phyloP scores from a whole-genome alignment of 2,888 invertebrate genomes.

The Teleogryllus oceanicus region DNA sequence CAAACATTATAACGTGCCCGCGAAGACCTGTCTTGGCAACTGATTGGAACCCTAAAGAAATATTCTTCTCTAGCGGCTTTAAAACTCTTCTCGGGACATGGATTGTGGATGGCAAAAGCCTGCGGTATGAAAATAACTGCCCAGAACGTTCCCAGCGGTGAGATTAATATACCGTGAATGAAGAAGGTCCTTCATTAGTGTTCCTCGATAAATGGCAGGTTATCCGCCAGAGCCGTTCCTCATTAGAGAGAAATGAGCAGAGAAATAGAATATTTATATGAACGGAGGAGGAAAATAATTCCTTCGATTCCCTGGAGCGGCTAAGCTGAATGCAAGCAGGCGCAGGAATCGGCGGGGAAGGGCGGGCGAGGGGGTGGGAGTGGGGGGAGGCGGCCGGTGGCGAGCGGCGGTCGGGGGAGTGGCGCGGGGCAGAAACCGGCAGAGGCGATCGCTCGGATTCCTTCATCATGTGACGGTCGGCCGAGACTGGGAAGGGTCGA shows the following conservation, averaged over 20 bases:
- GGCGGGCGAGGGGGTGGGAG: background rate
- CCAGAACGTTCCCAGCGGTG: too few relatives aligned
- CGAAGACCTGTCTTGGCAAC: too few relatives aligned
- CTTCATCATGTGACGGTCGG: background rate
- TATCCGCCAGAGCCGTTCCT: background rate
- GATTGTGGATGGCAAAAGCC: too few relatives aligned
- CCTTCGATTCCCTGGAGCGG: background rate
- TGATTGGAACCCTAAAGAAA: too few relatives aligned
- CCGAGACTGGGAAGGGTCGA: background rate
- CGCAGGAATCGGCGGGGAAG: background rate
- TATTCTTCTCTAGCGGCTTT: too few relatives aligned
- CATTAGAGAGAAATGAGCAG: background rate
- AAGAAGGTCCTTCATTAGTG: slow-evolving; percentile 1
- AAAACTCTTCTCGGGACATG: too few relatives aligned
- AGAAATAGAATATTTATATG: background rate
- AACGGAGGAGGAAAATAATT: background rate
- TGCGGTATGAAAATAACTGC: too few relatives aligned
- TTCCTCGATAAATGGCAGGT: background rate
- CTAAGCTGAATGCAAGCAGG: background rate
- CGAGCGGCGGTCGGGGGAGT: background rate
- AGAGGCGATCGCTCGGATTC: background rate
- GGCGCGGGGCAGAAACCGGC: background rate
- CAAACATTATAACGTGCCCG: background rate
- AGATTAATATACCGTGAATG: too few relatives aligned
- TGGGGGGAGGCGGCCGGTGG: background rate